Evolutionary conservation across 2,797 vertebrate species (phyloP), one percentile per base, ranked within the genome.

Genomic region (Takifugu ocellatus): DNA sequence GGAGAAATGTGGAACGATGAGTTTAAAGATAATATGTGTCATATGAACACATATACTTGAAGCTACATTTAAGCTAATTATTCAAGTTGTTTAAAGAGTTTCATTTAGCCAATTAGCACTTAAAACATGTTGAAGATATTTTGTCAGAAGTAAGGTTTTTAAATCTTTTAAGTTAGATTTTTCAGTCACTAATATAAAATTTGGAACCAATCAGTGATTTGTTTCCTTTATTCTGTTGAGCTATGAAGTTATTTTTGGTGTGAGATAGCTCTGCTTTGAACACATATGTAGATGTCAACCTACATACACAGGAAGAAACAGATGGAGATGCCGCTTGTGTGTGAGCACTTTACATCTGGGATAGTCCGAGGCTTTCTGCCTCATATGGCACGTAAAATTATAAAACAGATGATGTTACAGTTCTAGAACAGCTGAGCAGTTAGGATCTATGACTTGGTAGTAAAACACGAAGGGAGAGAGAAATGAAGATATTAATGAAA

Each of bases 291-390:
- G 63, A 42, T 17, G 51, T 48, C 47, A 61, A 52, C 42, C 24
- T 57, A 49, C 74, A 49, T 60, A 55, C 72, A 77, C 76, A 71
- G 59, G 71, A 69, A 72, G 42, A 59, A 86, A 57, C 81, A 84
- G 79, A 84, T 84, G 81, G 71, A 62, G 54, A 63, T 48, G 56
- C 59, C 56, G 60, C 57, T 63, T 61, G 62, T 71, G 53, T 44
- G 44, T 36, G 54, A 27, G 59, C 49, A 59, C 12, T 49, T 16
- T 61, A 50, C 68, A 81, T 77, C 66, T 70, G 71, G 69, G 56
- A 70, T 67, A 59, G 62, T 68, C 59, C 43, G 50, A 53, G 66
- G 75, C 50, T 0, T 25, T 62, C 27, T 56, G 51, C 61, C 53
- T 78, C 57, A 72, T 60, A 56, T 54, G 45, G 66, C 51, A 62